Evolutionary conservation across 2,888 invertebrate genomes (phyloP).

Genomic region (Zele albiditarsus): DNA sequence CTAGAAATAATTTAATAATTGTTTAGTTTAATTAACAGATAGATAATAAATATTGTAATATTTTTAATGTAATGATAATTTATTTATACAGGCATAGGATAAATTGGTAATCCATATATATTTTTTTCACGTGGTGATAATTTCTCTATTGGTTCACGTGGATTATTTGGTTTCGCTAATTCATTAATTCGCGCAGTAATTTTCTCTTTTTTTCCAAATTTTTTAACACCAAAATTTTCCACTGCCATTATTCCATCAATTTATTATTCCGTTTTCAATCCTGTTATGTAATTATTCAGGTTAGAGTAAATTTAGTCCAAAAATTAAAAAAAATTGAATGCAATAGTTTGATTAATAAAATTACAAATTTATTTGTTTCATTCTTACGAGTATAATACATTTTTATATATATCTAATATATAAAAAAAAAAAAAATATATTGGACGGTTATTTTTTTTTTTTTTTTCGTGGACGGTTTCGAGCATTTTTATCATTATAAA

Average conservation of each 20-base stretch:
- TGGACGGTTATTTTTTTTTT: too few relatives aligned
- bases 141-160: slow-evolving; percentile 52
- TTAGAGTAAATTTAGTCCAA: not conserved
- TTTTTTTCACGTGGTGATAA: slow-evolving; percentile 57
- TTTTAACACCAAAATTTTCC: too few relatives aligned
- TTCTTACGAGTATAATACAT: too few relatives aligned
- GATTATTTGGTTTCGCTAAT: slow-evolving; percentile 56
- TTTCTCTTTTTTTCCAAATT: slow-evolving; percentile 53
- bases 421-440: too few relatives aligned
- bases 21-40: too few relatives aligned
- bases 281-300: not conserved
- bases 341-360: not conserved
- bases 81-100: slow-evolving; percentile 55
- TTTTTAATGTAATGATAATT: not conserved
- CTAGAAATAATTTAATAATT: slow-evolving; percentile 47
- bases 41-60: too few relatives aligned
- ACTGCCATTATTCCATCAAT: too few relatives aligned
- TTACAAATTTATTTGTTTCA: not conserved
- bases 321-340: not conserved
- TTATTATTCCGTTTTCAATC: not conserved
- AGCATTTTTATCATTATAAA: not conserved
- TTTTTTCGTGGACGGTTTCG: too few relatives aligned
- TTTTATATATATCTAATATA: too few relatives aligned
- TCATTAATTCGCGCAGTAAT: slow-evolving; percentile 44
- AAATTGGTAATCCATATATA: slow-evolving; percentile 56